A percentile compares a stretch with the other conserved stretches of the same genome.
phyloP scores from a whole-genome alignment of 2,888 invertebrate genomes.

The Allygus modestus region DNA sequence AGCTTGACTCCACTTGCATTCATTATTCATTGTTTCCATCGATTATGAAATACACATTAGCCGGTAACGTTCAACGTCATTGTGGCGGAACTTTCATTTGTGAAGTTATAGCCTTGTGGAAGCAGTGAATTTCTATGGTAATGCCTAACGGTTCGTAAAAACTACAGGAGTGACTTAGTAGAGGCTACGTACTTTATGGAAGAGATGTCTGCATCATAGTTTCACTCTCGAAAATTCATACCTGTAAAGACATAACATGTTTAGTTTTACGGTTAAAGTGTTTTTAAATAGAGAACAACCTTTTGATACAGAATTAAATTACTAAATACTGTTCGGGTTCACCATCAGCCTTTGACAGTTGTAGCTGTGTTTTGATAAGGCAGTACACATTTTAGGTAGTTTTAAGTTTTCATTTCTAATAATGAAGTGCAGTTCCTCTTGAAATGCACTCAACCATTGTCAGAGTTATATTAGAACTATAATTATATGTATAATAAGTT shows the following conservation, averaged over 20 bases:
- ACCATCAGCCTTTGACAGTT: too few species aligned
- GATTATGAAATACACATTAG: slow-evolving; percentile 20
- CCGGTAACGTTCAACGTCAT: background rate
- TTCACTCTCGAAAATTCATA: background rate
- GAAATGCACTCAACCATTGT: too few species aligned
- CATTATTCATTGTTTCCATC: slow-evolving; percentile 6
- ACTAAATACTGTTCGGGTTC: too few species aligned
- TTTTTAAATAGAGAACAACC: too few species aligned
- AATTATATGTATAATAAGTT: too few species aligned
- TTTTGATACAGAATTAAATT: too few species aligned
- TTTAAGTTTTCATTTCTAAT: too few species aligned
- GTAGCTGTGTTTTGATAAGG: too few species aligned
- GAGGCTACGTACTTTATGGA: background rate
- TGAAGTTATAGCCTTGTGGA: background rate
- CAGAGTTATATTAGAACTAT: too few species aligned
- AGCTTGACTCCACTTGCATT: background rate
- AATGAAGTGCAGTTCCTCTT: too few species aligned
- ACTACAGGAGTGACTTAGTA: background rate
- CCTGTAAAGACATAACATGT: background rate
- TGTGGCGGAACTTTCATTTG: slow-evolving; percentile 23
- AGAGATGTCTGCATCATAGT: background rate
- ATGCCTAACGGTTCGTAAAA: background rate
- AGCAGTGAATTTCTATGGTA: background rate
- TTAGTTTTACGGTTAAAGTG: background rate
- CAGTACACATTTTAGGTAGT: too few species aligned